These are phyloP conservation scores for Pyrrhosoma nymphula DNA, from an alignment of 2,888 invertebrate genomes.

Conservation along the genomic window DNA sequence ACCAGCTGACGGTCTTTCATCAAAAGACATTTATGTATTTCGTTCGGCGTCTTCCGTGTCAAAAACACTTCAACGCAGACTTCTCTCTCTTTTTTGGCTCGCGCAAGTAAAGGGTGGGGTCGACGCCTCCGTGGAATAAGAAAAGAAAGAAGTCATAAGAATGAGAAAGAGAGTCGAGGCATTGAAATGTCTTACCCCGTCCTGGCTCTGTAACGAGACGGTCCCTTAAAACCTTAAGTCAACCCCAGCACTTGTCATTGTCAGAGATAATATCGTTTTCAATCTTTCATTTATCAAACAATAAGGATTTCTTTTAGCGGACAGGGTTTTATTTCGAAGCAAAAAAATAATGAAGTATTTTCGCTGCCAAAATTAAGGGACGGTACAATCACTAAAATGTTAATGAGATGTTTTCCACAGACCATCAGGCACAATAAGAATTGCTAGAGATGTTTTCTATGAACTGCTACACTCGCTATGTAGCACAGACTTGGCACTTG, in stretches of 20 bases:
- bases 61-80: background rate
- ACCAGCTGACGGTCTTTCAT: background rate
- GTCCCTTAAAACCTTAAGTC: background rate
- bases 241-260: background rate
- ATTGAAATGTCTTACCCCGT: conserved; percentile 2
- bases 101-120: background rate
- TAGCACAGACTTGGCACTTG: too few relatives aligned
- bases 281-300: background rate
- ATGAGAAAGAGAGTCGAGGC: background rate
- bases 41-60: background rate
- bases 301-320: background rate
- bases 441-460: too few relatives aligned
- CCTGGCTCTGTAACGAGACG: background rate
- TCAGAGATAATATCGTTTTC: background rate
- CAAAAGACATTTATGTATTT: background rate
- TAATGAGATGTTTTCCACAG: too few relatives aligned
- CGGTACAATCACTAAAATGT: too few relatives aligned
- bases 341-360: background rate
- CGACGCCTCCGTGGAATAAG: background rate
- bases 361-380: background rate
- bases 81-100: background rate
- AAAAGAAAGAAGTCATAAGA: background rate
- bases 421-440: too few relatives aligned
- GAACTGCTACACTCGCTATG: too few relatives aligned
- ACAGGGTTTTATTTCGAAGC: background rate